A percentile compares a stretch with the other conserved stretches of the same genome.
Conservation (phyloP, 2,888 invertebrate species). For the Cordylochernes scorpioides region DNA sequence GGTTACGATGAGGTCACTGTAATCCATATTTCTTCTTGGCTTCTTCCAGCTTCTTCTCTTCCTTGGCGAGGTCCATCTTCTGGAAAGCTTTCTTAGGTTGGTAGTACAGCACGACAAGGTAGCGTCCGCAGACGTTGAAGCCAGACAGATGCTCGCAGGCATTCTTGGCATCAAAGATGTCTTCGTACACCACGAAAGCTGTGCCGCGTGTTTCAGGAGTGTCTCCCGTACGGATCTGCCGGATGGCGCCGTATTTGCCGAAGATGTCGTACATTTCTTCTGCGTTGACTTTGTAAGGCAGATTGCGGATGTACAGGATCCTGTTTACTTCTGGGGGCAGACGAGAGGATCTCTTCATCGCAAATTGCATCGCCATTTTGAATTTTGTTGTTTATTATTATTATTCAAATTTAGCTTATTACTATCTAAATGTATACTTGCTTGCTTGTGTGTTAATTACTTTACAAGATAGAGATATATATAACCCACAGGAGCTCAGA, state of each 20-base stretch:
- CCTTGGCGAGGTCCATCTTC: conserved; percentile 47
- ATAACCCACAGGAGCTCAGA: too few relatives aligned
- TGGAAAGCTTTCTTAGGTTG: conserved; percentile 60
- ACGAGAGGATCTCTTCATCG: too few relatives aligned
- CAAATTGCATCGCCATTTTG: too few relatives aligned
- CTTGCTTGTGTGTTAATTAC: too few relatives aligned
- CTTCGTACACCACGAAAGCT: conserved; percentile 97
- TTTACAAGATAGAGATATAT: too few relatives aligned
- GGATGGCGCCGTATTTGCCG: conserved; percentile 95
- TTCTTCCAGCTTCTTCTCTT: conserved; percentile 43
- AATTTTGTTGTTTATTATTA: too few relatives aligned
- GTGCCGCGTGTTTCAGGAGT: conserved; percentile 94
- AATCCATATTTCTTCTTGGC: conserved; percentile 81
- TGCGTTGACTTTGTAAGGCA: conserved; percentile 95
- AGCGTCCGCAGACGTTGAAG: conserved; percentile 94
- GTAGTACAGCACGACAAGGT: conserved; percentile 93
- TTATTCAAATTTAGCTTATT: too few relatives aligned
- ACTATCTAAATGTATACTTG: too few relatives aligned
- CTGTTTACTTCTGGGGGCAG: conserved; percentile 95
- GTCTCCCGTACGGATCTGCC: conserved; percentile 78
- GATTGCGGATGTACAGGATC: conserved; percentile 78
- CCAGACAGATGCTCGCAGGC: conserved; percentile 97
- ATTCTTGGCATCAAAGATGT: conserved; percentile 99
- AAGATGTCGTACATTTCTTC: conserved; percentile 99
- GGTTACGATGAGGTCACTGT: too few relatives aligned